phyloP scores from a whole-genome alignment of 2,113 vertebrate species.

The Sciurus niger region DNA sequence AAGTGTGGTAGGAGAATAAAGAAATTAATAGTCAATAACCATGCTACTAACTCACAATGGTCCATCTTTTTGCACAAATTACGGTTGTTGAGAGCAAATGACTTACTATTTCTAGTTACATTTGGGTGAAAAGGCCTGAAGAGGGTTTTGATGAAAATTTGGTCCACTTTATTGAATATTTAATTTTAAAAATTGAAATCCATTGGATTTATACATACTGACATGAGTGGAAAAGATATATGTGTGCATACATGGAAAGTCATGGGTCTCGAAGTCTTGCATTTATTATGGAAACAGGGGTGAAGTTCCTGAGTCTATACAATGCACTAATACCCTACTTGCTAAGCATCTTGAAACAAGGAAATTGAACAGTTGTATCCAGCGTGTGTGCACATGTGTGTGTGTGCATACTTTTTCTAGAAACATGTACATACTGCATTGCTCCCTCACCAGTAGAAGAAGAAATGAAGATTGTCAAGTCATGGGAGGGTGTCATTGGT shows the following conservation, averaged over 20 bases:
- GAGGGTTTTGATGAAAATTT: conserved; percentile 1
- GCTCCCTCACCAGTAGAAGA: background rate
- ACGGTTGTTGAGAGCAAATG: background rate
- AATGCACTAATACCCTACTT: background rate
- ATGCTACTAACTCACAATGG: background rate
- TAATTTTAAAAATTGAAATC: background rate
- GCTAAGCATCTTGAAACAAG: background rate
- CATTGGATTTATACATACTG: background rate
- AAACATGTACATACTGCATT: background rate
- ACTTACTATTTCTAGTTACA: background rate
- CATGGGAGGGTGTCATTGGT: background rate
- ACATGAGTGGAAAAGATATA: background rate
- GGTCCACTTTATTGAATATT: background rate
- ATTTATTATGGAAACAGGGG: background rate
- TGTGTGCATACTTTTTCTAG: background rate
- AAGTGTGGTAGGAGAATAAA: background rate
- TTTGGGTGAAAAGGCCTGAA: background rate
- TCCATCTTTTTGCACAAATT: background rate
- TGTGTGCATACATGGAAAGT: background rate
- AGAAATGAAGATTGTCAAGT: background rate
- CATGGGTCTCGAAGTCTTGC: background rate
- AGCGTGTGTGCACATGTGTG: accelerated
- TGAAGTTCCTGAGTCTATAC: background rate
- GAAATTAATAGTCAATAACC: background rate
- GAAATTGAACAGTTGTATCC: background rate